Percentiles rank a stretch among this genome's conserved stretches.
Evolutionary conservation across 2,888 invertebrate species (phyloP).

Genomic region (Hermodice carunculata): DNA sequence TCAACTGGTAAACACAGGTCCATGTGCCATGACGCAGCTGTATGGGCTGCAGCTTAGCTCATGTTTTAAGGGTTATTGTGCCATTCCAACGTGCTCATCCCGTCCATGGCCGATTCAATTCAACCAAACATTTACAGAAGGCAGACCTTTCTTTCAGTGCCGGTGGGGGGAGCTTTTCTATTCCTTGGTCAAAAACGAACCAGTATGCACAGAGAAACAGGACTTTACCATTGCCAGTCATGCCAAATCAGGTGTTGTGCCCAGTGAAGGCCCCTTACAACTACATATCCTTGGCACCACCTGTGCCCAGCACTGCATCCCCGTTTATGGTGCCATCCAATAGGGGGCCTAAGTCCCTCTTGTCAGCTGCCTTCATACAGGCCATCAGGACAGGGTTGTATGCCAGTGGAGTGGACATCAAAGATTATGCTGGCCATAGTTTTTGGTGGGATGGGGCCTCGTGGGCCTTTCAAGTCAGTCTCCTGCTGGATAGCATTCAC

Average conservation of each 20-base stretch:
- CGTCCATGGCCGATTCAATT: not conserved
- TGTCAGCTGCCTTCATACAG: not conserved
- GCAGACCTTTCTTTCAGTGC: not conserved
- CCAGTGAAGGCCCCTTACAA: not conserved
- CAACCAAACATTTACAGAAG: not conserved
- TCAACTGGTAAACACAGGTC: not conserved
- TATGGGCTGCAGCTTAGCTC: conserved; percentile 7
- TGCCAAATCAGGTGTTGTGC: not conserved
- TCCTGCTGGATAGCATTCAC: not conserved
- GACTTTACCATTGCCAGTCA: not conserved
- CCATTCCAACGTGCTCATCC: not conserved
- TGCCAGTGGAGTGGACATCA: not conserved
- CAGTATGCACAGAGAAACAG: not conserved
- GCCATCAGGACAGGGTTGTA: not conserved
- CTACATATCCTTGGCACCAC: not conserved
- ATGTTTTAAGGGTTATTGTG: conserved; percentile 5
- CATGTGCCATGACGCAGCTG: not conserved
- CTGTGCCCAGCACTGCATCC: not conserved
- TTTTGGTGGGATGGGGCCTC: not conserved
- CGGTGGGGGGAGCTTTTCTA: not conserved
- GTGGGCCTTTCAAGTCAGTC: not conserved
- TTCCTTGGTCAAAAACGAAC: conserved; percentile 7
- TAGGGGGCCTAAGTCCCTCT: too few species aligned
- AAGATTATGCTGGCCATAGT: not conserved
- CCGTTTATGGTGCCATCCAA: too few species aligned